Base-by-base conservation (phyloP, 2,888 invertebrate genomes). In the Blomia tropicalis region DNA sequence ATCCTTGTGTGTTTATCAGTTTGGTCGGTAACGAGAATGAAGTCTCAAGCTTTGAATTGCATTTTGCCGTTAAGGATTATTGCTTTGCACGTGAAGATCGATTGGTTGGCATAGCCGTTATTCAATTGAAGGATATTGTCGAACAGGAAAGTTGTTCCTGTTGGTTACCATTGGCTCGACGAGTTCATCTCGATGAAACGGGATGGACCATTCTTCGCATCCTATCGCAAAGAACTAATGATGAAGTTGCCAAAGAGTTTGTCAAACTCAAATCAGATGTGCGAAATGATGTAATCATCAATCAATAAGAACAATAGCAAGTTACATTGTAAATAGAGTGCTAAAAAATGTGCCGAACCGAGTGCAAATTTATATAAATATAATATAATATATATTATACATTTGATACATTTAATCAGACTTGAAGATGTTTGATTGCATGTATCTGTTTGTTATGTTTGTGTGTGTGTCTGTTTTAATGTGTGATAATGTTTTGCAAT, bases 231-330 rank as follows among this genome's bases (percentile, higher is more conserved):
- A 81, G 96, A 70, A 56, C 56, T 75, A 96, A 93, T 75, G 98
- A 99, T 74, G 96, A 99, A 77, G 93, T 98, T 27, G 98, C 98
- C 64, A 88, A 91, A 73, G 98, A 98, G 75, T 98, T 99, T 77
- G 98, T 98, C 64, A 93, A 95, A 76, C 81, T 99, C 68, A 98
- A 99, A 56, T 65, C 65, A 3, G 65, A 65, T 29, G 54, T 60
- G 11, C 41, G 65, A 11, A 64, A 62, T 51, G 64, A 64, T 36
- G 31, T 29, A 30, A 53, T 47, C n/a, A 51, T 60, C 7, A 36
- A 36, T 36, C 36, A 36, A 36, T 17, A 36, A 36, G 7, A 36
- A 17, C 36, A 36, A 36, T 36, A 36, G 36, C 7, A 7, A n/a
- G n/a, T n/a, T n/a, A n/a, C n/a, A n/a, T n/a, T n/a, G n/a, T n/a